Conservation (phyloP, 1,140 invertebrate genomes). For the Protaetia brevitarsis region DNA sequence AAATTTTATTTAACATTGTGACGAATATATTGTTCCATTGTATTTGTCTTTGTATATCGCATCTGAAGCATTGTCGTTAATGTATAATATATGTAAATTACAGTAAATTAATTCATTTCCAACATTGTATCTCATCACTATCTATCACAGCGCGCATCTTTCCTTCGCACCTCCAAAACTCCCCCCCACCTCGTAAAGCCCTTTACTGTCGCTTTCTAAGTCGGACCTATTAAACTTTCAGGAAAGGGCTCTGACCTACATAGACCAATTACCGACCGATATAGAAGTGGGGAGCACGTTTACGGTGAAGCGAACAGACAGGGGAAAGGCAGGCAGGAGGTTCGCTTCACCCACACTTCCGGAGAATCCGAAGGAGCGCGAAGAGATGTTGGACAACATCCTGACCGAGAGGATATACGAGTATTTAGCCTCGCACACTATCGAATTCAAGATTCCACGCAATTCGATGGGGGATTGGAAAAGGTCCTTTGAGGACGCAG, state of each 20-base stretch:
- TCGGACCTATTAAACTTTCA: no score
- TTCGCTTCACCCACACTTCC: constrained; percentile 54
- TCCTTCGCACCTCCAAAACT: no score
- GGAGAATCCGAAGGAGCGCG: constrained; percentile 65
- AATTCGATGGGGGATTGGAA: constrained; percentile 65
- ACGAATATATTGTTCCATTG: no score
- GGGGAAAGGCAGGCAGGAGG: constrained; percentile 51
- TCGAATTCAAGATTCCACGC: constrained; percentile 73
- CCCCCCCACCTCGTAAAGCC: no score
- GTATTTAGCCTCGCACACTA: constrained; percentile 73
- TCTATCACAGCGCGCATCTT: no score
- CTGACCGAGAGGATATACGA: constrained; percentile 68
- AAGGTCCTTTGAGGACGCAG: constrained; percentile 59
- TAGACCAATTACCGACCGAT: constrained; percentile 59
- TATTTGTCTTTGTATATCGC: no score
- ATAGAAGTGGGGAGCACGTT: constrained; percentile 65
- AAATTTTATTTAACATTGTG: no score
- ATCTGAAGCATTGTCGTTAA: no score
- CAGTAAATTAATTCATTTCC: no score
- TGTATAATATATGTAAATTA: no score
- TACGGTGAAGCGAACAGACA: constrained; percentile 63
- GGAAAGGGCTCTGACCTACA: constrained; percentile 65
- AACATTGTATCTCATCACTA: no score
- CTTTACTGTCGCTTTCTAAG: no score
- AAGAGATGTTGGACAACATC: constrained; percentile 72